Evolutionary conservation across 2,113 vertebrate genomes (phyloP), one percentile per base, ranked within the genome.

Genomic region (Erythrocercus mccallii): DNA sequence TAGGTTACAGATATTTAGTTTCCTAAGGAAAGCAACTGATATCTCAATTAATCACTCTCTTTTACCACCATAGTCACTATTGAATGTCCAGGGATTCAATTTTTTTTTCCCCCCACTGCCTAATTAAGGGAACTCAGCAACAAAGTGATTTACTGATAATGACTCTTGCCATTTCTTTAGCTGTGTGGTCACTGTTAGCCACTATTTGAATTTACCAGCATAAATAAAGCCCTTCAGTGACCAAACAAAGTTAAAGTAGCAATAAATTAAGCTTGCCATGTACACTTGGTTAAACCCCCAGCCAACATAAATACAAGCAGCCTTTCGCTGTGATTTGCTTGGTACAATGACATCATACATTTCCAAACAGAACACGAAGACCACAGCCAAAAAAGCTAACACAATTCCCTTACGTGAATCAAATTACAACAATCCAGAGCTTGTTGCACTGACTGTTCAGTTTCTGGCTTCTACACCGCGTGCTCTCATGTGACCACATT

Each of bases 221-320:
- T 98, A 98, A 98, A 98, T 98, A 98, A 97, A 97, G 92, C 96
- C 95, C 97, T 96, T 97, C 95, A 96, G 96, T 97, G 96, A 96
- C 97, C 97, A 97, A 98, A 98, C 97, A 98, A 98, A 98, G 97
- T 98, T 97, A 96, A 97, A 98, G 97, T 89, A 97, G 97, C 96
- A 96, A 97, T 98, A 97, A 98, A 98, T 98, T 95, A 97, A 96
- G 96, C 86, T 95, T 95, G 93, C 97, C 97, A 95, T 94, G 95
- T 95, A 97, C 86, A 96, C 96, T 97, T 90, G 83, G 96, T 97
- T 97, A 97, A 97, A 98, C 97, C 97, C 92, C 96, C 94, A 91
- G 98, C 98, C 98, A 98, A 98, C 95, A 97, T 97, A 98, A 98
- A 98, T 94, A 98, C 93, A 96, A 97, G 96, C 86, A 28, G 96